Evolutionary conservation across 2,113 vertebrate genomes (phyloP).

Genomic region (Gorsachius goisagi): DNA sequence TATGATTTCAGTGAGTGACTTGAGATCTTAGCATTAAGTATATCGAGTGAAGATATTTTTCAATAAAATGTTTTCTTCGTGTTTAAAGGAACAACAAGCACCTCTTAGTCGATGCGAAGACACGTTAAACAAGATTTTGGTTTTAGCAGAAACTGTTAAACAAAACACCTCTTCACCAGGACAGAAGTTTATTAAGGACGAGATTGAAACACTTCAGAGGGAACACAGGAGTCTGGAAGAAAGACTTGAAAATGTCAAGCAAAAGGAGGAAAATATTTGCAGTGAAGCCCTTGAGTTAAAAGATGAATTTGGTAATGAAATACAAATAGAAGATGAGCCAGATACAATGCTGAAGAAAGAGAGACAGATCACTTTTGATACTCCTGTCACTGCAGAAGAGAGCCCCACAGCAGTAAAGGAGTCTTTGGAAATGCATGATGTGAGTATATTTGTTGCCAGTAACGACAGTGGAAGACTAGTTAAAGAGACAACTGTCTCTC

Average conservation of each 20-base stretch:
- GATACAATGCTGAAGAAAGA: not conserved
- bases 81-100: constrained; percentile 68
- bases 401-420: not conserved
- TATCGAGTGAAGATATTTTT: not conserved
- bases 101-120: constrained; percentile 48
- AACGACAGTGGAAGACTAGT: not conserved
- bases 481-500: not conserved
- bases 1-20: not conserved
- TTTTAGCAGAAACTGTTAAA: constrained; percentile 66
- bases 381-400: not conserved
- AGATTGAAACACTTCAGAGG: constrained; percentile 63
- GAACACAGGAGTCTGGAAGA: constrained; percentile 65
- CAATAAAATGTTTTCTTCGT: constrained; percentile 18
- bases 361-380: constrained; percentile 10
- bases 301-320: not conserved
- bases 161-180: constrained; percentile 68
- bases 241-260: constrained; percentile 63
- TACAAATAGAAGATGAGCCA: not conserved
- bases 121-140: constrained; percentile 48
- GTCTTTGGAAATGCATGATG: constrained; percentile 18
- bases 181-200: constrained; percentile 68
- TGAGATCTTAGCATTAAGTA: not conserved
- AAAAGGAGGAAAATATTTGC: constrained; percentile 38
- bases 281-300: constrained; percentile 44
- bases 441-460: constrained; percentile 53